Evolutionary conservation across 2,797 vertebrate genomes (phyloP), one percentile per base, ranked within the genome.

Genomic region (Trichosurus vulpecula): DNA sequence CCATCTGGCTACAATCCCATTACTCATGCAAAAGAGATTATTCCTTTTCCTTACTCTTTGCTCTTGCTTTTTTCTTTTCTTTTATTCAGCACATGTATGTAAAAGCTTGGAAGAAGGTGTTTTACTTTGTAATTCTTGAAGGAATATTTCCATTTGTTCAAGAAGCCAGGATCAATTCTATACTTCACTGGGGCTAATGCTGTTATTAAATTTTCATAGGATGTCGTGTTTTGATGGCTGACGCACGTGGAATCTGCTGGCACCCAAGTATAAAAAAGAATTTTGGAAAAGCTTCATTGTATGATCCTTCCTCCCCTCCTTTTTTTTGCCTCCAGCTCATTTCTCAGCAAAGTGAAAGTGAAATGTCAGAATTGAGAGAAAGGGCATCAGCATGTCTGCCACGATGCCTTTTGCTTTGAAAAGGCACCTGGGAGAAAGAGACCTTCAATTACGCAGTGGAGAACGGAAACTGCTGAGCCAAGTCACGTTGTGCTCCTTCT

Each of bases 281-380:
- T n/a, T 97, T 92, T 93, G 94, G 41, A 96, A 95, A 95, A 93
- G 11, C 94, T 90, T 95, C 92, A 95, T 95, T 94, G 58, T n/a
- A 41, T 29, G 61, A 29, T 0, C 93, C 1, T 54, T 92, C 97
- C 97, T 93, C 10, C n/a, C 97, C 97, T 93, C 12, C 14, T n/a
- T 8, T n/a, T 6, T 30, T 96, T 95, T 97, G 92, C 54, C 19
- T 97, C 93, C 90, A 96, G 47, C 54, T 96, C 89, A 29, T 95
- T 97, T 97, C 93, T 96, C 87, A 94, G 35, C 53, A 96, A 97
- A 92, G n/a, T 94, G 95, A 97, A 95, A 87, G 91, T 95, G 94
- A 91, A 96, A 91, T 92, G 81, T 94, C 93, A 90, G 55, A 95
- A 94, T 97, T 90, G 74, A 93, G 96, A 94, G 96, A 95, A 95